phyloP scores from a whole-genome alignment of 2,113 vertebrate genomes.

The Perca flavescens region DNA sequence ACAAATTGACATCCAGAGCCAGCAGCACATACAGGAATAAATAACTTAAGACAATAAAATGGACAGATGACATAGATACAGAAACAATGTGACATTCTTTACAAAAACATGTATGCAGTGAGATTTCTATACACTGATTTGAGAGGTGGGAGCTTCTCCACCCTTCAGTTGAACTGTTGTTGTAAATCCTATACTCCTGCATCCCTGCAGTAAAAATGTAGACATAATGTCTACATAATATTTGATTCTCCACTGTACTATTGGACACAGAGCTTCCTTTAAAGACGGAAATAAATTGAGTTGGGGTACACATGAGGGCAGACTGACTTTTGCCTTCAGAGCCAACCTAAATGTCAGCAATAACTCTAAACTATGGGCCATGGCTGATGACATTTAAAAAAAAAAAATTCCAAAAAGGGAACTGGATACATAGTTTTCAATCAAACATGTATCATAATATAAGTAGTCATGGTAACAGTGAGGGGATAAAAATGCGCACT shows the following conservation, averaged over 20 bases:
- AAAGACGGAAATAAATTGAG: neutral
- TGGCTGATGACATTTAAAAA: neutral
- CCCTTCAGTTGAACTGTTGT: neutral
- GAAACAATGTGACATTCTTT: neutral
- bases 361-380: neutral
- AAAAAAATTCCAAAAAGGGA: too few species aligned
- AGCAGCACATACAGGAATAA: conserved; percentile 15
- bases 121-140: neutral
- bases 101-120: neutral
- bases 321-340: neutral
- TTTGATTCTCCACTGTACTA: too few species aligned
- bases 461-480: neutral
- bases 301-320: neutral
- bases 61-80: neutral
- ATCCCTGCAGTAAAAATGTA: too few species aligned
- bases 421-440: neutral
- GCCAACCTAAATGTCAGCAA: too few species aligned
- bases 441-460: neutral
- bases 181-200: neutral
- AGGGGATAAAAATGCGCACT: neutral
- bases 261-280: neutral
- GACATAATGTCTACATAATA: too few species aligned
- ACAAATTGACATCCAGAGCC: conserved; percentile 20
- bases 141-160: neutral
- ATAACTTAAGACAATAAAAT: conserved; percentile 5